A percentile compares a stretch with the other conserved stretches of the same genome.
phyloP scores from a whole-genome alignment of 1,140 invertebrate genomes.

The Planococcus citri region DNA sequence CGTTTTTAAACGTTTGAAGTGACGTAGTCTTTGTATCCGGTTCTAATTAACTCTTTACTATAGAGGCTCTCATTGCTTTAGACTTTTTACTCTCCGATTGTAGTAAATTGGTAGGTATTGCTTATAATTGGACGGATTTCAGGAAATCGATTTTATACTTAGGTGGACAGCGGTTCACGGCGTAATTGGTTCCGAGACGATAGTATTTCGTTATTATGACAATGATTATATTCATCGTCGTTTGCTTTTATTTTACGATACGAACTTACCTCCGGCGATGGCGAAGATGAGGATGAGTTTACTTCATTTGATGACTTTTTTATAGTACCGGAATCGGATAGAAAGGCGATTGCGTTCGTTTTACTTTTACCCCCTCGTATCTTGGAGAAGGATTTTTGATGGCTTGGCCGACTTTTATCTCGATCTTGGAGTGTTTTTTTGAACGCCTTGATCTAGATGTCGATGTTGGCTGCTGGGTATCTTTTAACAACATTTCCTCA shows the following conservation, averaged over 20 bases:
- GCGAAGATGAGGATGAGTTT: background rate
- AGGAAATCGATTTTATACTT: background rate
- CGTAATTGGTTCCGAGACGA: background rate
- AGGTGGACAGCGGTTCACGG: background rate
- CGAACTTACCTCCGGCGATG: background rate
- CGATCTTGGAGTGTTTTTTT: too few species aligned
- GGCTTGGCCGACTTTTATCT: too few species aligned
- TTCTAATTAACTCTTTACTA: background rate
- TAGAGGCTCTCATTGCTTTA: background rate
- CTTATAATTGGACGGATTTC: background rate
- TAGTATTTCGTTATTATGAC: too few species aligned
- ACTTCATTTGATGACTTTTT: background rate
- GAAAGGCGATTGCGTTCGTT: background rate
- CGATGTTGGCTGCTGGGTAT: too few species aligned
- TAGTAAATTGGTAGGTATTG: background rate
- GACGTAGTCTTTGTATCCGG: background rate
- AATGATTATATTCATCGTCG: background rate
- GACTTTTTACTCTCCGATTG: background rate
- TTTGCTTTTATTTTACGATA: background rate
- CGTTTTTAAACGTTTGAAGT: background rate
- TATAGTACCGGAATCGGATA: background rate
- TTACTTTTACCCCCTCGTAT: background rate
- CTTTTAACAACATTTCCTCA: too few species aligned
- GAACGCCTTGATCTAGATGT: too few species aligned
- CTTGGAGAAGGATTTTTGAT: background rate